Conservation (phyloP, 92 coral and sea anemone species). For the Paramuricea clavata region DNA sequence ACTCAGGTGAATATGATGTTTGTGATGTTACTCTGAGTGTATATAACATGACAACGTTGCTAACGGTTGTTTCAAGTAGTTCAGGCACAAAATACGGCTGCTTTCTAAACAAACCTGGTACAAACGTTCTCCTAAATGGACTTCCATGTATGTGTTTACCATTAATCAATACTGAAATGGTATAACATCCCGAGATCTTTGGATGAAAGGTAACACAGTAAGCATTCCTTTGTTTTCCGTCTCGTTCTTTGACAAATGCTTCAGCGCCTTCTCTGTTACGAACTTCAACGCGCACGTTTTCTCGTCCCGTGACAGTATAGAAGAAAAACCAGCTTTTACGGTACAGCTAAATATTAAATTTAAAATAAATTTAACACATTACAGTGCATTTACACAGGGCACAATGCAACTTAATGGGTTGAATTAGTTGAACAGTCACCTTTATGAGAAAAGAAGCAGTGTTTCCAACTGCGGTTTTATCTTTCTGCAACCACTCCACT, state of each 20-base stretch:
- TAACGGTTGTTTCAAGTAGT: no score
- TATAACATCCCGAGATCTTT: slow-evolving; percentile 84
- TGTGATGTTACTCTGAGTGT: no score
- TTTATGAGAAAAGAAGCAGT: slow-evolving; percentile 80
- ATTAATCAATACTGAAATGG: slow-evolving; percentile 72
- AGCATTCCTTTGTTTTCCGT: slow-evolving; percentile 4
- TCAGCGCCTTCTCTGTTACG: background rate
- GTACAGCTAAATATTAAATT: slow-evolving; percentile 78
- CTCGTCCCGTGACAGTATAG: slow-evolving; percentile 24
- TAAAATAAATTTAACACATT: no score
- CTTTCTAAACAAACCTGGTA: slow-evolving; percentile 76
- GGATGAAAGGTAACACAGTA: slow-evolving; percentile 80
- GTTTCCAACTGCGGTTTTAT: slow-evolving; percentile 82
- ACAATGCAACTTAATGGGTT: background rate
- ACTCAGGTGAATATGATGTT: no score
- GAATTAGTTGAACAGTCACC: slow-evolving; percentile 44
- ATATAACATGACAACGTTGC: no score
- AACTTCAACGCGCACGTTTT: slow-evolving; percentile 27
- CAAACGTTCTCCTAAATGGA: slow-evolving; percentile 84
- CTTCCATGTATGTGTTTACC: slow-evolving; percentile 81
- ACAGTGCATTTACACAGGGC: no score
- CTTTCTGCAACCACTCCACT: slow-evolving; percentile 83
- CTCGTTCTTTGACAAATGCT: slow-evolving; percentile 19
- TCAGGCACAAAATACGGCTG: background rate
- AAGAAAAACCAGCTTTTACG: slow-evolving; percentile 39